Conservation (phyloP, 2,888 invertebrate species). For the Pyrochroa serraticornis region DNA sequence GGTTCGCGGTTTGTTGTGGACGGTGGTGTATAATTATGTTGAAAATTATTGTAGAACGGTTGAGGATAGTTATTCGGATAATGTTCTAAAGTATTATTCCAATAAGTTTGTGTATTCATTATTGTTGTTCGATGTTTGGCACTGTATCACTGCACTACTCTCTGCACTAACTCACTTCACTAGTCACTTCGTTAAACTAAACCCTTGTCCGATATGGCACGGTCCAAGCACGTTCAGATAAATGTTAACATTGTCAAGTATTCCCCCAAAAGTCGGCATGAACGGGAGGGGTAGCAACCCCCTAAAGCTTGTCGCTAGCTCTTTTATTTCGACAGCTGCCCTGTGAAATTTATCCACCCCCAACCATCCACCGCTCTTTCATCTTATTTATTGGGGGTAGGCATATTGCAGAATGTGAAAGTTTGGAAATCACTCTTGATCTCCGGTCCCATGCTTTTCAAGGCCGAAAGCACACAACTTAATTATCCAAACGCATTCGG, state of each 20-base stretch:
- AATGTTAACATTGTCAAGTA: conserved; percentile 59
- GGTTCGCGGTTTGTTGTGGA: conserved; percentile 10
- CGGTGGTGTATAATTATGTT: conserved; percentile 14
- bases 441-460: conserved; percentile 9
- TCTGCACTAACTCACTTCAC: conserved; percentile 11
- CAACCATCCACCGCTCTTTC: conserved; percentile 55
- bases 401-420: conserved; percentile 50
- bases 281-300: conserved; percentile 57
- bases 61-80: conserved; percentile 31
- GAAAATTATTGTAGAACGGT: conserved; percentile 30
- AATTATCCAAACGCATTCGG: too few relatives aligned
- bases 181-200: conserved; percentile 39
- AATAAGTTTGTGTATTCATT: too few relatives aligned
- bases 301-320: conserved; percentile 56
- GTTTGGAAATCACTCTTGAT: conserved; percentile 35
- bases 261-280: conserved; percentile 51
- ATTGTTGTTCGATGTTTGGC: conserved; percentile 11
- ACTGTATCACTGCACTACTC: conserved; percentile 24
- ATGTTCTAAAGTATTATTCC: too few relatives aligned
- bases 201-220: conserved; percentile 48
- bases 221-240: conserved; percentile 56
- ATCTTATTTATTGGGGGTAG: conserved; percentile 56
- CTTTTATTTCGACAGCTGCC: conserved; percentile 60
- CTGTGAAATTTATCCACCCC: conserved; percentile 56
- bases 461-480: too few relatives aligned